phyloP scores from a whole-genome alignment of 2,113 vertebrate species.

The Oceanodroma tethys region DNA sequence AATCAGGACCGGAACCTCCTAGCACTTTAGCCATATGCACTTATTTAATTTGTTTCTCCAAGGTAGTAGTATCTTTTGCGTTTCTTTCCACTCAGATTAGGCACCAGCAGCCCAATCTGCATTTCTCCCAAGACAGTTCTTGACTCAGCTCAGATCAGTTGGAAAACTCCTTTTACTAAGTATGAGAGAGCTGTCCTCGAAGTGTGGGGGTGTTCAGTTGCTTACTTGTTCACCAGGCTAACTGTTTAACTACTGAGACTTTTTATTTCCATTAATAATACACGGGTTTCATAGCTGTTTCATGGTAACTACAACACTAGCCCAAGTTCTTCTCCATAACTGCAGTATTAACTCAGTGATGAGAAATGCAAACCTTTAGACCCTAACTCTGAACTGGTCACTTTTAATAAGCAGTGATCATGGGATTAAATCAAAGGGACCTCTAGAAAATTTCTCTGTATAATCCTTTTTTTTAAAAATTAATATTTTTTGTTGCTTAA shows the following conservation, averaged over 20 bases:
- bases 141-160: background rate
- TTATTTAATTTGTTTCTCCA: background rate
- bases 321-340: background rate
- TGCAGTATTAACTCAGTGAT: background rate
- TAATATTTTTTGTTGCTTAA: background rate
- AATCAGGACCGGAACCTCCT: background rate
- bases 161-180: background rate
- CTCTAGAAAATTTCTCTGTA: background rate
- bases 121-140: background rate
- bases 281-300: background rate
- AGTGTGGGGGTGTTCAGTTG: background rate
- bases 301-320: background rate
- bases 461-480: background rate
- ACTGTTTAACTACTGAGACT: background rate
- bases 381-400: background rate
- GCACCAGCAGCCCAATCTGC: background rate
- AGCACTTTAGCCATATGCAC: background rate
- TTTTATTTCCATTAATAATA: background rate
- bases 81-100: background rate
- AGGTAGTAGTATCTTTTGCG: rapidly evolving
- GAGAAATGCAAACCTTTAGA: background rate
- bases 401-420: background rate
- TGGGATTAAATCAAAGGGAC: background rate
- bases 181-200: background rate
- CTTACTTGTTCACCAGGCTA: background rate